Percentiles rank a stretch among this genome's conserved stretches.
phyloP scores from a whole-genome alignment of 2,888 invertebrate genomes.

The Elmis aenea region DNA sequence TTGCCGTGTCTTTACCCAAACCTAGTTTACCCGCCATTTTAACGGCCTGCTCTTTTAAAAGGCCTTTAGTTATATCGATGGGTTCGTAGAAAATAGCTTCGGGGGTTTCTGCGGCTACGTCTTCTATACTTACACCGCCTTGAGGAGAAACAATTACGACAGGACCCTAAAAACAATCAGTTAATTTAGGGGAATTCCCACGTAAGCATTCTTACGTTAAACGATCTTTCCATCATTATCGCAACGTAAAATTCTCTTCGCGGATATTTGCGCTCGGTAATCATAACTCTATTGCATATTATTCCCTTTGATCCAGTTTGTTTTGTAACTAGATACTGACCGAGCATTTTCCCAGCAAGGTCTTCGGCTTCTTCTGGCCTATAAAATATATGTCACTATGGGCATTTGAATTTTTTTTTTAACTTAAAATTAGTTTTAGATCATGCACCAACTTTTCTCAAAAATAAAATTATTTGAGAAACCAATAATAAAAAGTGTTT shows the following conservation, averaged over 20 bases:
- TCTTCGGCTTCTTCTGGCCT: conserved; percentile 83
- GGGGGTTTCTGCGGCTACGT: conserved; percentile 87
- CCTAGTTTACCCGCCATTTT: conserved; percentile 70
- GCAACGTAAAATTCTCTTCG: conserved; percentile 97
- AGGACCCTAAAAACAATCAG: conserved; percentile 63
- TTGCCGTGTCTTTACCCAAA: conserved; percentile 57
- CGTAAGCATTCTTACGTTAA: conserved; percentile 64
- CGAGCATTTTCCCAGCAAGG: conserved; percentile 81
- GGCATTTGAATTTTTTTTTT: no score
- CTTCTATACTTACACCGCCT: conserved; percentile 94
- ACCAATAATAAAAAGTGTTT: no score
- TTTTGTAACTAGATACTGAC: conserved; percentile 87
- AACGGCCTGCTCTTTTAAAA: conserved; percentile 67
- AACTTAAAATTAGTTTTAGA: no score
- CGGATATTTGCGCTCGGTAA: conserved; percentile 94
- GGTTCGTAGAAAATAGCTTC: conserved; percentile 87
- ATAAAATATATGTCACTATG: no score
- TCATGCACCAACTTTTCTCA: no score
- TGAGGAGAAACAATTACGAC: conserved; percentile 92
- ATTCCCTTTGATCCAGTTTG: conserved; percentile 92
- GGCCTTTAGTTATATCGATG: conserved; percentile 72
- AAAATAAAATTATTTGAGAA: no score
- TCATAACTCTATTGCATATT: conserved; percentile 93
- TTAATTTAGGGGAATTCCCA: not conserved
- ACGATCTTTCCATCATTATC: conserved; percentile 96